Evolutionary conservation across 2,797 vertebrate species (phyloP).

Genomic region (Numenius phaeopus): DNA sequence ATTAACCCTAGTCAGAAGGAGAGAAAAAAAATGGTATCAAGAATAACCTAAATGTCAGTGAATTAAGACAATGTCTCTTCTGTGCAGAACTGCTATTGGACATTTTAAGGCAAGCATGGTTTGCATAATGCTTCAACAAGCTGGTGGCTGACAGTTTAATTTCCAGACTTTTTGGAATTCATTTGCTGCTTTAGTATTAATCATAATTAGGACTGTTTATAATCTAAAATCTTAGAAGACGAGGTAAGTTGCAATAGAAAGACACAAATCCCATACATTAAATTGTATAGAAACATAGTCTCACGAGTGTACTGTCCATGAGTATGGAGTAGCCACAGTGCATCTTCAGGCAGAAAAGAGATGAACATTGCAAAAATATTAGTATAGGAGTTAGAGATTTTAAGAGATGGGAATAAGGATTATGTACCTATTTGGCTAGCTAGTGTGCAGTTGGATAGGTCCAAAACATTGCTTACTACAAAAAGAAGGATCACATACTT

Average conservation of each 20-base stretch:
- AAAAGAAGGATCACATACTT: not conserved
- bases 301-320: rapidly evolving
- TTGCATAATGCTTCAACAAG: not conserved
- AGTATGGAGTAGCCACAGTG: not conserved
- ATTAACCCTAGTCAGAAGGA: conserved; percentile 68
- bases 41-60: conserved; percentile 34
- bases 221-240: not conserved
- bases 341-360: not conserved
- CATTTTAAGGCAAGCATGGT: not conserved
- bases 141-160: not conserved
- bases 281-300: not conserved
- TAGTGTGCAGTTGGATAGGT: not conserved
- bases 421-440: not conserved
- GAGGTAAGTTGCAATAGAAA: not conserved
- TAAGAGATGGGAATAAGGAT: not conserved
- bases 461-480: not conserved
- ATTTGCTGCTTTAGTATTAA: not conserved
- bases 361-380: not conserved
- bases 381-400: not conserved
- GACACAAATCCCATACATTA: not conserved
- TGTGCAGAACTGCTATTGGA: not conserved
- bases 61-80: conserved; percentile 24
- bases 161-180: not conserved
- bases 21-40: conserved; percentile 14
- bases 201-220: not conserved